These are phyloP conservation scores for Oncorhynchus nerka DNA, from an alignment of 2,113 vertebrate species.

Conservation along the genomic window DNA sequence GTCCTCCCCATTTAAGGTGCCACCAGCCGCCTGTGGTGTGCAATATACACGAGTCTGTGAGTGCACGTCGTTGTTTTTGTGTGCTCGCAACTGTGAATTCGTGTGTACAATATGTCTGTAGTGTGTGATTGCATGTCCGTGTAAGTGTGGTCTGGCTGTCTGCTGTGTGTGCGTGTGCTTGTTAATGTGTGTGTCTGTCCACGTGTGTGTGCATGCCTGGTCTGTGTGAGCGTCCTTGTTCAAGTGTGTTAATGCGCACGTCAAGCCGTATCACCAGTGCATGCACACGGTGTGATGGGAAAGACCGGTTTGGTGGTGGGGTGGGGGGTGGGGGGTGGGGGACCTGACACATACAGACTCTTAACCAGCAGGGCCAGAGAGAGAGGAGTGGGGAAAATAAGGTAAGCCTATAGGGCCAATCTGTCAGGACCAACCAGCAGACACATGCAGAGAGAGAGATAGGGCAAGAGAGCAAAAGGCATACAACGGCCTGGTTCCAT, in stretches of 20 bases:
- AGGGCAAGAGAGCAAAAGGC: not conserved
- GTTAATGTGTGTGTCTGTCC: not conserved
- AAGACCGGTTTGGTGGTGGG: not conserved
- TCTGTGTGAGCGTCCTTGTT: no score
- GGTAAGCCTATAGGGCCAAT: constrained; percentile 45
- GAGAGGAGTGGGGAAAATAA: no score
- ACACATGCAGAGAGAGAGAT: constrained; percentile 41
- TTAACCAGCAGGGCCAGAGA: constrained; percentile 34
- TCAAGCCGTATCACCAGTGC: not conserved
- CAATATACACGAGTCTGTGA: no score
- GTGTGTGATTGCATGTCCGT: not conserved
- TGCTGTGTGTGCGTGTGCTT: not conserved
- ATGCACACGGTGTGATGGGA: constrained; percentile 10
- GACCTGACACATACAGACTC: constrained; percentile 34
- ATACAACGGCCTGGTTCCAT: no score
- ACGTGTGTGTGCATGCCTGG: not conserved
- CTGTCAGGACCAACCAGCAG: constrained; percentile 59
- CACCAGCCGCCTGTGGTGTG: no score
- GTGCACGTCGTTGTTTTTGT: not conserved
- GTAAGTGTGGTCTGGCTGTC: not conserved
- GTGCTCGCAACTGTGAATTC: not conserved
- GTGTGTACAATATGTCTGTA: no score
- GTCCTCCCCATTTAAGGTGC: no score
- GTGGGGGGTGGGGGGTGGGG: no score
- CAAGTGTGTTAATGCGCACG: no score